Base-by-base conservation (phyloP, 1,140 invertebrate genomes). In the Pseudobourletiella spinata region DNA sequence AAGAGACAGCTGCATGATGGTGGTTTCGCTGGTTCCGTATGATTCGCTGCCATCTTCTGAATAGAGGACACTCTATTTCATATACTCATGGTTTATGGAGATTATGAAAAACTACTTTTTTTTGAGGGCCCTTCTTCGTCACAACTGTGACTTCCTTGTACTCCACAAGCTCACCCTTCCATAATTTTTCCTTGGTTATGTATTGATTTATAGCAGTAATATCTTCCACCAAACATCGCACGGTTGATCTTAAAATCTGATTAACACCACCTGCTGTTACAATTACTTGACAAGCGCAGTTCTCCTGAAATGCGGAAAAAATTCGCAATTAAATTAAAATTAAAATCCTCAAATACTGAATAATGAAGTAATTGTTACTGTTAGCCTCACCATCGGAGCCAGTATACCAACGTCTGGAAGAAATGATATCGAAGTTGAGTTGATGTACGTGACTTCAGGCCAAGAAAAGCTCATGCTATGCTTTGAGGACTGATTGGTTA, bases 181-280 rank as follows among this genome's bases (percentile, higher is more conserved):
- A 51, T 22, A 51, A 14, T 25, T 25, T 51, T 3, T 51, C 48
- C 2, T 25, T 24, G 8, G 14, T 15, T 26, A 44, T 30, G 18
- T 50, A 61, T 39, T 55, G 2, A 14, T 50, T 39, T 3, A 43
- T 32, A 1, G 59, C 50, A 20, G 59, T 61, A 25, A 43, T 28
- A 61, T 61, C 59, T 55, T 54, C 50, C 24, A 61, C 46, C 39
- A 11, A 30, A 29, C 59, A 61, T 25, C 59, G 30, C 24, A 61
- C 51, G 24, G 39, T 61, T 15, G 50, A 35, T 0, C 29, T 54
- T 3, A 61, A 32, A 1, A 50, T 55, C 15, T 30, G n/a, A 29
- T 50, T 44, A 2, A 55, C 59, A 42, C 46, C 55, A 3, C 59
- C 59, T 15, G 59, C 59, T 44, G 22, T 44, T 0, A 61, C 26